Evolutionary conservation across 1,140 invertebrate genomes (phyloP).

Genomic region (Heliconius himera): DNA sequence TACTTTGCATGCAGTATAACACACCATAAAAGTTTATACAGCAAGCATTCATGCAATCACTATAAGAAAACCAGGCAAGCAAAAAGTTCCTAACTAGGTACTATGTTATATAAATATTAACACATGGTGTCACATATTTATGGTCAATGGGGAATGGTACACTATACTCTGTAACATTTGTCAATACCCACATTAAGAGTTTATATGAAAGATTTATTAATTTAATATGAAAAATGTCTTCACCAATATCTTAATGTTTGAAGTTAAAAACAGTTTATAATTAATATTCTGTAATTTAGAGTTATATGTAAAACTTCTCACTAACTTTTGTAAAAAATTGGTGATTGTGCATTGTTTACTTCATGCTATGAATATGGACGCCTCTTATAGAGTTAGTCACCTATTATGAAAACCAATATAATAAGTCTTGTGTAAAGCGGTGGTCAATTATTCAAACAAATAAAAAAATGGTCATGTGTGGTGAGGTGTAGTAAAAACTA

Average conservation of each 20-base stretch:
- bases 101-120: too few species aligned
- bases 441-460: conserved; percentile 66
- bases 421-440: conserved; percentile 76
- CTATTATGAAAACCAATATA: conserved; percentile 77
- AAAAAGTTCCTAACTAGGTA: too few species aligned
- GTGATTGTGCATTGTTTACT: conserved; percentile 75
- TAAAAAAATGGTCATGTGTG: conserved; percentile 10
- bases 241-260: conserved; percentile 64
- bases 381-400: conserved; percentile 79
- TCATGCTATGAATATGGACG: conserved; percentile 79
- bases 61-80: too few species aligned
- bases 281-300: conserved; percentile 64
- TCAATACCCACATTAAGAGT: background rate
- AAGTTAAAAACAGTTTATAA: conserved; percentile 67
- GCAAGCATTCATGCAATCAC: too few species aligned
- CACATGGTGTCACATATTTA: too few species aligned
- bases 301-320: conserved; percentile 76
- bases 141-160: too few species aligned
- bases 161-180: too few species aligned
- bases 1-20: too few species aligned
- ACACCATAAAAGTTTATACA: too few species aligned
- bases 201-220: background rate
- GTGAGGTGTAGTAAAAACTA: conserved; percentile 20
- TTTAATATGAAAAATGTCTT: conserved; percentile 41
- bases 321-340: conserved; percentile 75